Evolutionary conservation across 2,888 invertebrate genomes (phyloP), one percentile per base, ranked within the genome.

Genomic region (Pyralis farinalis): DNA sequence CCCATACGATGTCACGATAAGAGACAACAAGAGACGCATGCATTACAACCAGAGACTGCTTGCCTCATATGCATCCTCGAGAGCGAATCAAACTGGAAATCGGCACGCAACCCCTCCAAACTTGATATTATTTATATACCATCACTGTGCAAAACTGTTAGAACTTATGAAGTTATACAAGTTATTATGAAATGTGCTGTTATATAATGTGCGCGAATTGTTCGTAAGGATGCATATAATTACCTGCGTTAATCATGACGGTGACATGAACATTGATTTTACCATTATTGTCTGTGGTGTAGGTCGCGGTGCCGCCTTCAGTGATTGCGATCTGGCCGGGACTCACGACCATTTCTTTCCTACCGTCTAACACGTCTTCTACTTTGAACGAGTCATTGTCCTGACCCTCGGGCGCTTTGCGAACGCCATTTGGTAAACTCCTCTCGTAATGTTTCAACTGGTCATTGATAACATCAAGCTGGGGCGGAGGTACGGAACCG

Each of bases 241-340:
- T 85, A 77, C 92, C 92, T 62, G 93, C 93, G 74, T 94, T 94
- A 71, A 96, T 96, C 88, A 95, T 93, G 83, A 95, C 95, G 76
- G 95, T 95, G 77, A 95, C 95, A 91, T 94, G 95, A 79, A 95
- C 95, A 91, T 94, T 95, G 89, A 94, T 95, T 91, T 96, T 96
- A 77, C 95, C 95, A 90, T 96, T 96, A 87, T 94, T 90, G 80
- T 93, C 93, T 55, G 94, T 92, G 56, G 92, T 91, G 85, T 93
- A 93, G 46, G 91, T 89, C 40, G 88, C 84, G 29, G 84, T 81
- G 49, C 91, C 84, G 58, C 89, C 89, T 40, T 90, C 88, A 43
- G 76, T 69, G 65, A 85, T 76, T 49, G 86, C 86, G 69, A 88
- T 87, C 66, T 87, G 86, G 66, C 81, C 85, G 49, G 82, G 78